Evolutionary conservation across 2,797 vertebrate genomes (phyloP).

Genomic region (Oceanodroma leucorhoa): DNA sequence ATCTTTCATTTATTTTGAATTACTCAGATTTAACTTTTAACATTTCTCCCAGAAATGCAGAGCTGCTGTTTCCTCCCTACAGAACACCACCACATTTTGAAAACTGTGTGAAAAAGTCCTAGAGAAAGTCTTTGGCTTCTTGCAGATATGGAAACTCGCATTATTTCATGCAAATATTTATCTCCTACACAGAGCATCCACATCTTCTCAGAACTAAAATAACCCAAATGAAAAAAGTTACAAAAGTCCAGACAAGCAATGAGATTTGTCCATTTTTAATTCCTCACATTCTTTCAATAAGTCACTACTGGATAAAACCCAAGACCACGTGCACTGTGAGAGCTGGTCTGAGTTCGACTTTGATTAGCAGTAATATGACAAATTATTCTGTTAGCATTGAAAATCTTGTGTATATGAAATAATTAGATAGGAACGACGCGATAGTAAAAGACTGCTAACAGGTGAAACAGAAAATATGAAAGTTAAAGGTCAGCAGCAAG

Average conservation of each 20-base stretch:
- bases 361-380: neutral
- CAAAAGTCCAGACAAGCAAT: slow-evolving; percentile 16
- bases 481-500: neutral
- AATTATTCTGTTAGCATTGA: neutral
- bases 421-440: neutral
- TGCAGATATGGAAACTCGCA: neutral
- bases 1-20: neutral
- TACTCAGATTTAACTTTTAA: neutral
- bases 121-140: neutral
- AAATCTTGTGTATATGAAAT: neutral
- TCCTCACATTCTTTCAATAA: slow-evolving; percentile 33
- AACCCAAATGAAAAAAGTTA: slow-evolving; percentile 34
- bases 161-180: slow-evolving; percentile 2
- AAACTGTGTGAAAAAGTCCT: neutral
- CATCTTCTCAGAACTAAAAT: slow-evolving; percentile 40
- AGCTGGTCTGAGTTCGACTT: neutral
- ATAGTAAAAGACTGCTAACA: neutral
- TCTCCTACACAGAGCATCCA: neutral
- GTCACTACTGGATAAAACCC: neutral
- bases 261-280: slow-evolving; percentile 30
- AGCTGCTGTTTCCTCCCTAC: neutral
- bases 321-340: neutral
- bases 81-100: neutral
- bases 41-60: neutral
- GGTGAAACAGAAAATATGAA: neutral